A percentile compares a stretch with the other conserved stretches of the same genome.
Conservation (phyloP, 2,888 invertebrate genomes). For the Eilema caniola region DNA sequence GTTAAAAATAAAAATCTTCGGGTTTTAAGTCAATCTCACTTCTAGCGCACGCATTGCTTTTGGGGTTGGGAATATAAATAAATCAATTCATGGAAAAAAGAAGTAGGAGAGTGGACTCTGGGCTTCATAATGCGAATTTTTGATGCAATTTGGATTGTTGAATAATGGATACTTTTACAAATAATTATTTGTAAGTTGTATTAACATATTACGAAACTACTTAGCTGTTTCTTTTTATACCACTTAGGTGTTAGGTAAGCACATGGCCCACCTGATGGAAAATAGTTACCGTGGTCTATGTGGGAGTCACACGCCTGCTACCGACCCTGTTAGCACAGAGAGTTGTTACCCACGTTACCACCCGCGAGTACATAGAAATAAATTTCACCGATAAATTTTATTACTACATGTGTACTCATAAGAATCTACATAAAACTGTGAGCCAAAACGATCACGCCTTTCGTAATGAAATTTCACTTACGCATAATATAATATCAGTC, state of each 20-base stretch:
- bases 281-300: no score
- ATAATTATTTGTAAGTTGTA: neutral
- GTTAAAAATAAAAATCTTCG: no score
- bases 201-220: no score
- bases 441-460: constrained; percentile 35
- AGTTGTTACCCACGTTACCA: neutral
- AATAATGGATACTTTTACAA: neutral
- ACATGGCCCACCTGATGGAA: no score
- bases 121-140: neutral
- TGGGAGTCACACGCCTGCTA: no score
- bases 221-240: no score
- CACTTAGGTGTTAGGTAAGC: no score
- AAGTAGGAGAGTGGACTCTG: neutral
- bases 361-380: neutral
- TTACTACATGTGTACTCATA: constrained; percentile 29
- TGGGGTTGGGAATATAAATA: neutral
- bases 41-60: no score
- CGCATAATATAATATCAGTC: constrained; percentile 58
- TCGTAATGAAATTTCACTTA: constrained; percentile 66
- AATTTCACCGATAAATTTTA: constrained; percentile 16
- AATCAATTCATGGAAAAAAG: neutral
- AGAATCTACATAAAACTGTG: constrained; percentile 27
- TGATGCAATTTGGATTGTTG: neutral
- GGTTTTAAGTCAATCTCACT: no score
- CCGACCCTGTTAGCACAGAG: no score